Conservation (phyloP, 2,113 vertebrate genomes). For the Pterocles burchelli region DNA sequence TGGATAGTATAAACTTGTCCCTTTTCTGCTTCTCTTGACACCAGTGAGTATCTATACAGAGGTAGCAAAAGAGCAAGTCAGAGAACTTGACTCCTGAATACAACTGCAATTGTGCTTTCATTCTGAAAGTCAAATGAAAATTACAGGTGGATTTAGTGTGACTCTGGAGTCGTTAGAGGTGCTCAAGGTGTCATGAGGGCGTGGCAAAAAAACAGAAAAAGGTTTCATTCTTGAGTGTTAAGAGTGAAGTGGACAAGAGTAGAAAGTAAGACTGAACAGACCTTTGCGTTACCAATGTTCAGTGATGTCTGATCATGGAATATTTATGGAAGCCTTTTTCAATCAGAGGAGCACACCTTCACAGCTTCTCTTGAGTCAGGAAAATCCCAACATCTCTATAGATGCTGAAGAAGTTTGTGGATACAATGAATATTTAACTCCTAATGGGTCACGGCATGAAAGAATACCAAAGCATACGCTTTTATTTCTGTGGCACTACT, state of each 20-base stretch:
- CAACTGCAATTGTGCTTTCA: not conserved
- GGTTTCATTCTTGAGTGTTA: not conserved
- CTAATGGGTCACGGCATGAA: not conserved
- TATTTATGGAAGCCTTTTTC: not conserved
- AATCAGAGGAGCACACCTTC: not conserved
- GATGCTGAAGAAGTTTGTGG: not conserved
- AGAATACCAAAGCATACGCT: rapidly evolving
- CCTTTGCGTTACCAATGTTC: not conserved
- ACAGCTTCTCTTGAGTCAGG: not conserved
- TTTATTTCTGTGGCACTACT: not conserved
- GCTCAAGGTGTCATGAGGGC: not conserved
- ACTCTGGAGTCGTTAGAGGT: not conserved
- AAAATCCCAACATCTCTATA: not conserved
- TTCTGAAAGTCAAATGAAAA: not conserved
- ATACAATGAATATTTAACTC: not conserved
- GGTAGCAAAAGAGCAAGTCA: not conserved
- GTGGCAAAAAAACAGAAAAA: not conserved
- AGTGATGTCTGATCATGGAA: not conserved
- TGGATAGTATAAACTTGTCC: not conserved
- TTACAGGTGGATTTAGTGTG: not conserved
- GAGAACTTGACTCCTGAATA: not conserved
- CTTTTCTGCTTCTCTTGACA: not conserved
- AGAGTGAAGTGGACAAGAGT: not conserved
- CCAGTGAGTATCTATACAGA: not conserved
- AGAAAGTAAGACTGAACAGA: not conserved